These are phyloP conservation scores for Trematomus loennbergii DNA, from an alignment of 2,113 vertebrate species.

Conservation along the genomic window DNA sequence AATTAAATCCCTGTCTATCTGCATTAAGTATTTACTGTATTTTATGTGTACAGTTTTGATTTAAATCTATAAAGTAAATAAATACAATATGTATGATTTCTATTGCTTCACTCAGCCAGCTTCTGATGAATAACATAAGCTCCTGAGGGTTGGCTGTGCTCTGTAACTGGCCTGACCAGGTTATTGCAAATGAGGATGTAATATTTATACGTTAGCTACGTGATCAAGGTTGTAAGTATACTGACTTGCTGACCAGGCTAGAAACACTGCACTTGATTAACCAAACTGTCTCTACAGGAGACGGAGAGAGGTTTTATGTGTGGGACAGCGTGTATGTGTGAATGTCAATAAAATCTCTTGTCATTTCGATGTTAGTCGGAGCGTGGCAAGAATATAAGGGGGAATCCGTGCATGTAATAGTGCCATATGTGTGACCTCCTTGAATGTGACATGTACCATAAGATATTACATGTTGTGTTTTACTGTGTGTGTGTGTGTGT, in stretches of 20 bases:
- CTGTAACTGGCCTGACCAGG: slow-evolving; percentile 43
- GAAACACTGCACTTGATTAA: slow-evolving; percentile 73
- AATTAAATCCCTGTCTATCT: not conserved
- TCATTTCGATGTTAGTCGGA: slow-evolving; percentile 69
- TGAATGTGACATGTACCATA: slow-evolving; percentile 75
- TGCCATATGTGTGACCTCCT: slow-evolving; percentile 79
- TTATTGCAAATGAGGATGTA: slow-evolving; percentile 73
- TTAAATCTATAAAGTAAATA: not conserved
- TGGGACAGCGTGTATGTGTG: slow-evolving; percentile 51
- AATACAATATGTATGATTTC: not conserved
- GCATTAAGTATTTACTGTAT: not conserved
- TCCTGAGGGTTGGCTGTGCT: slow-evolving; percentile 27
- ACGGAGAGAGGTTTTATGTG: slow-evolving; percentile 20
- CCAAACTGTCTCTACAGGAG: slow-evolving; percentile 46
- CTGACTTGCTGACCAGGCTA: slow-evolving; percentile 73
- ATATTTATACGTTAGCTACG: slow-evolving; percentile 68
- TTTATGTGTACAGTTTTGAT: not conserved
- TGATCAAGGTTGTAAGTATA: slow-evolving; percentile 68
- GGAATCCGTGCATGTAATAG: slow-evolving; percentile 79
- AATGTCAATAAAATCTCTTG: slow-evolving; percentile 77
- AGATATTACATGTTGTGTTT: slow-evolving; percentile 57
- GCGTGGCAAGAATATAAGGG: slow-evolving; percentile 54
- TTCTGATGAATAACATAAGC: slow-evolving; percentile 19
- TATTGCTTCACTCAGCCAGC: slow-evolving; percentile 23
- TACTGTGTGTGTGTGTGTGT: slow-evolving; percentile 15